phyloP scores from a whole-genome alignment of 1,140 invertebrate genomes.

The Orchesella cincta region DNA sequence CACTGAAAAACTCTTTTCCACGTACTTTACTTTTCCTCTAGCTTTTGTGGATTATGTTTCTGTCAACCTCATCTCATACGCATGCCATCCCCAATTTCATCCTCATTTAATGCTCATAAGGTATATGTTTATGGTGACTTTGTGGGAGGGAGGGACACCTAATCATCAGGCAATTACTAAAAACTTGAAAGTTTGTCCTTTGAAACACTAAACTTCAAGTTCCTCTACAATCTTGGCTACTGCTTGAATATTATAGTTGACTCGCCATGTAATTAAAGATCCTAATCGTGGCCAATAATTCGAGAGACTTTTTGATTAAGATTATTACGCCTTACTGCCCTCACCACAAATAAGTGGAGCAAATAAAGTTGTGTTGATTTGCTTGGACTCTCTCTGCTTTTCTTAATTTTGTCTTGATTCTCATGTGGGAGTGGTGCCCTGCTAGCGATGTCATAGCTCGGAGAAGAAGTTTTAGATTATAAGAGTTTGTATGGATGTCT shows the following conservation, averaged over 20 bases:
- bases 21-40: neutral
- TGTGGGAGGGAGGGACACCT: no score
- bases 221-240: neutral
- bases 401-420: neutral
- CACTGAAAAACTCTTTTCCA: neutral
- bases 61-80: no score
- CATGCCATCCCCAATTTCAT: no score
- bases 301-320: neutral
- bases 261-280: neutral
- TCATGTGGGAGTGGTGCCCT: neutral
- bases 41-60: no score
- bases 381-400: neutral
- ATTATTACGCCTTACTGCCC: neutral
- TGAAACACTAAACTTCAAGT: neutral
- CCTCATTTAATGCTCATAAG: no score
- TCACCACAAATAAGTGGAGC: slow-evolving; percentile 11
- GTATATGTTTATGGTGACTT: no score
- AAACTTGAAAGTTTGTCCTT: neutral
- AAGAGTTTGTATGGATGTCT: no score
- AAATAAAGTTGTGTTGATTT: slow-evolving; percentile 19
- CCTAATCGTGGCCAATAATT: neutral
- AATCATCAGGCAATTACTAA: neutral
- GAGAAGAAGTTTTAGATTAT: no score
- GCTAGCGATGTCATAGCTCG: neutral
- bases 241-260: no score